Conservation (phyloP, 2,797 vertebrate species). For the Rachycentron canadum region DNA sequence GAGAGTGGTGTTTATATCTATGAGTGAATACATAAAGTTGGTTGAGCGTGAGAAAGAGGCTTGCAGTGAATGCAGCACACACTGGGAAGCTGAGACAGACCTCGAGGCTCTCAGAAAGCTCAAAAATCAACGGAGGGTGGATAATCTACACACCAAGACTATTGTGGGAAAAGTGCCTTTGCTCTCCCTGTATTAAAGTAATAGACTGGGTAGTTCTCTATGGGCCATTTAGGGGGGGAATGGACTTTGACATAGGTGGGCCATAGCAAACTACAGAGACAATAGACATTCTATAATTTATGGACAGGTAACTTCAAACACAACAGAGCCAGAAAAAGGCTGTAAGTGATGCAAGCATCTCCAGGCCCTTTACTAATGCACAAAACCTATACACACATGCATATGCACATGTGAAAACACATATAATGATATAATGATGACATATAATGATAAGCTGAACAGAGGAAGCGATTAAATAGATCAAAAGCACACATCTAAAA, state of each 20-base stretch:
- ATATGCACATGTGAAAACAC: conserved; percentile 3
- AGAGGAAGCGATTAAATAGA: conserved; percentile 52
- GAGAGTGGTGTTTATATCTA: conserved; percentile 73
- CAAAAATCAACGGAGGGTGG: conserved; percentile 78
- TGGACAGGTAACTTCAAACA: conserved; percentile 31
- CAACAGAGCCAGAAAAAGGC: background rate
- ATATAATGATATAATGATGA: conserved; percentile 30
- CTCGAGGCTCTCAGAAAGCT: conserved; percentile 72
- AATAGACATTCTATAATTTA: conserved; percentile 22
- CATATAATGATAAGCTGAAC: conserved; percentile 18
- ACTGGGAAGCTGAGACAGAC: conserved; percentile 68
- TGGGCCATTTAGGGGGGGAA: conserved; percentile 67
- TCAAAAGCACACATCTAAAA: conserved; percentile 44
- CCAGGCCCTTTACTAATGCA: conserved; percentile 78
- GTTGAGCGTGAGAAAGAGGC: conserved; percentile 78
- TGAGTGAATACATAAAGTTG: conserved; percentile 77
- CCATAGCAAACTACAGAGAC: conserved; percentile 38
- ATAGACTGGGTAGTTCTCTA: conserved; percentile 68
- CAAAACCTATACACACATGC: background rate
- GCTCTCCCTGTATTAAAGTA: conserved; percentile 68
- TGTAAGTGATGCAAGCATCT: conserved; percentile 61
- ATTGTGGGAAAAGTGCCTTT: conserved; percentile 78
- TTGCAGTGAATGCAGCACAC: conserved; percentile 61
- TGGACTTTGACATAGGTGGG: conserved; percentile 49
- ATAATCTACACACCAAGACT: conserved; percentile 79